Conservation (phyloP, 1,140 invertebrate genomes). For the Drosophila lowei region DNA sequence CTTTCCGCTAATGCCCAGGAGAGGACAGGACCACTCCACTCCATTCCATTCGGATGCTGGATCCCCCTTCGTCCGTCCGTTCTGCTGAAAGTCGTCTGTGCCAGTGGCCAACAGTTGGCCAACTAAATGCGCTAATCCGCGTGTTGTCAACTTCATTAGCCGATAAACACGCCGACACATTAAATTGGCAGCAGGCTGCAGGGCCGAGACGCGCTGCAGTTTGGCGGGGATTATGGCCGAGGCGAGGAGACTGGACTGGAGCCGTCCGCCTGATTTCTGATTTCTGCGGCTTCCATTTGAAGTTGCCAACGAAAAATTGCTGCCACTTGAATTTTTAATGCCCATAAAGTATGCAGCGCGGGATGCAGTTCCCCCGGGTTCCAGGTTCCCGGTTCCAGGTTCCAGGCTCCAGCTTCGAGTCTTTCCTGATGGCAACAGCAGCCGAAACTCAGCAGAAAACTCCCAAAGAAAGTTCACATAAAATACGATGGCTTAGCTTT, state of each 20-base stretch:
- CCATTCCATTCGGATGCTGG: slow-evolving; percentile 19
- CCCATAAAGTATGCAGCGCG: slow-evolving; percentile 79
- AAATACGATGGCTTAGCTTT: slow-evolving; percentile 78
- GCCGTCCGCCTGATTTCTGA: not conserved
- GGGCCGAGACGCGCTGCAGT: not conserved
- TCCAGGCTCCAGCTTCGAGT: slow-evolving; percentile 29
- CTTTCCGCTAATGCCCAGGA: slow-evolving; percentile 66
- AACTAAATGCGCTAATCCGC: slow-evolving; percentile 83
- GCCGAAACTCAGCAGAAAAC: slow-evolving; percentile 22
- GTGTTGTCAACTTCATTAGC: slow-evolving; percentile 83
- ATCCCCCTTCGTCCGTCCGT: not conserved
- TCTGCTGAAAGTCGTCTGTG: not conserved
- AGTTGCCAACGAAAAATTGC: slow-evolving; percentile 82
- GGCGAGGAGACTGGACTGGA: slow-evolving; percentile 4
- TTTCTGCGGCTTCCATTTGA: slow-evolving; percentile 76
- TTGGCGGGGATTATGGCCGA: slow-evolving; percentile 31
- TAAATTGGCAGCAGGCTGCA: slow-evolving; percentile 64
- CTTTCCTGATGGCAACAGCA: slow-evolving; percentile 3
- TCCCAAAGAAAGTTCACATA: slow-evolving; percentile 76
- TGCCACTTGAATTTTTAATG: slow-evolving; percentile 83
- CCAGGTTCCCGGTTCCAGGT: not conserved
- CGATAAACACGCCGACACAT: slow-evolving; percentile 83
- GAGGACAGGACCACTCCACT: not conserved
- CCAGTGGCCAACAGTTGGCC: slow-evolving; percentile 68
- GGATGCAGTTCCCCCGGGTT: slow-evolving; percentile 64